Conservation (phyloP, 2,113 vertebrate species). For the Boulengeromyrus knoepffleri region DNA sequence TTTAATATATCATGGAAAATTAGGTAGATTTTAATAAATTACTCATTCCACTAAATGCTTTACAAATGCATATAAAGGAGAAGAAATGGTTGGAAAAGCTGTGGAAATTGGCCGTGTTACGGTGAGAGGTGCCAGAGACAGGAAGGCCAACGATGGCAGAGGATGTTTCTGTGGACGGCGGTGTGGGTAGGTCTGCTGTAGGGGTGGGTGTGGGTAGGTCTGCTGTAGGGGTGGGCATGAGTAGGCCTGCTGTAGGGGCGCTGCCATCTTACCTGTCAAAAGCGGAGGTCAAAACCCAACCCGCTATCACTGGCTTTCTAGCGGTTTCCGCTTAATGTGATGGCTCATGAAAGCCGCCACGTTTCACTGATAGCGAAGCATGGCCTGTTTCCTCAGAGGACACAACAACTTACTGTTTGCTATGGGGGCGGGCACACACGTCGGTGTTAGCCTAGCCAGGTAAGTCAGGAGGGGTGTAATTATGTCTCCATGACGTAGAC, state of each 20-base stretch:
- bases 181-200: not conserved
- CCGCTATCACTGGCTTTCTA: not conserved
- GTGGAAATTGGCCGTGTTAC: slow-evolving; percentile 35
- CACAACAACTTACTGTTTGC: not conserved
- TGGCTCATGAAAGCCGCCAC: not conserved
- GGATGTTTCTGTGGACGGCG: not conserved
- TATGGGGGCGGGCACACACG: not conserved
- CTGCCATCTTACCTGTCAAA: not conserved
- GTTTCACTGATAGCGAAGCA: not conserved
- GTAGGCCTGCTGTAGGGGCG: not conserved
- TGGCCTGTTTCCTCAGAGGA: not conserved
- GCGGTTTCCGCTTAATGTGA: not conserved
- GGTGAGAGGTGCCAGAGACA: not conserved
- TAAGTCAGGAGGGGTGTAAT: not conserved
- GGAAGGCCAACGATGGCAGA: not conserved
- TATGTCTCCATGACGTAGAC: not conserved
- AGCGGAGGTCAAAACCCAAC: not conserved
- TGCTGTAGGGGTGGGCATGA: not conserved
- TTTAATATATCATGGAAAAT: slow-evolving; percentile 98
- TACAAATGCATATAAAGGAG: slow-evolving; percentile 72
- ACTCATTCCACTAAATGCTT: slow-evolving; percentile 79
- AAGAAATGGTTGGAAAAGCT: slow-evolving; percentile 58
- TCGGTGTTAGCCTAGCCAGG: not conserved
- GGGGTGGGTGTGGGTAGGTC: not conserved
- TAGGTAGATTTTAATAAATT: slow-evolving; percentile 96